Conservation (phyloP, 1,140 invertebrate genomes). For the Solen grandis region DNA sequence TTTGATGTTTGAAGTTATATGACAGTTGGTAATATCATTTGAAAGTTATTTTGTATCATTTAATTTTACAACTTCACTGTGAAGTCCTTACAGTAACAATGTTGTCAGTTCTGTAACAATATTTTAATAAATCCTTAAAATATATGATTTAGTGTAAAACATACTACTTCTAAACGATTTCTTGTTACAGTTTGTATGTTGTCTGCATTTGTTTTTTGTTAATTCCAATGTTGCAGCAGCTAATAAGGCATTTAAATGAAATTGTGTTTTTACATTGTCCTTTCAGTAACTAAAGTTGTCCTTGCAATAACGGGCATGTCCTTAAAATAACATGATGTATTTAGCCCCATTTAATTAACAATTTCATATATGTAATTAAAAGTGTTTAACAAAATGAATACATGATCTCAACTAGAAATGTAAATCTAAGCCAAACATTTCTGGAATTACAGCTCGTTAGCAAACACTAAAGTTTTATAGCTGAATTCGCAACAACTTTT, state of each 20-base stretch:
- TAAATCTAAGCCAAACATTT: background rate
- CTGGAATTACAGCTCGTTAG: background rate
- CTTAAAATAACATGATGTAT: background rate
- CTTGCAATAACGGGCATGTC: constrained; percentile 12
- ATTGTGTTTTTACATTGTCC: background rate
- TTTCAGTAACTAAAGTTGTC: constrained; percentile 1
- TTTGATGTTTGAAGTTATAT: too few species aligned
- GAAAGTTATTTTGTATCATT: too few species aligned
- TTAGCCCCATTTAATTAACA: background rate
- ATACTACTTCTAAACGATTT: background rate
- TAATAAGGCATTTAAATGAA: too few species aligned
- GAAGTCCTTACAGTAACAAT: constrained; percentile 2
- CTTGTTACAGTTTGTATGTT: background rate
- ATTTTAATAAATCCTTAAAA: background rate
- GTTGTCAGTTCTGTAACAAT: constrained; percentile 2
- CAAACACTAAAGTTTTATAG: too few species aligned
- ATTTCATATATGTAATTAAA: constrained; percentile 4
- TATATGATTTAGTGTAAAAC: background rate
- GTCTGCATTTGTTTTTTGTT: too few species aligned
- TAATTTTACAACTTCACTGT: background rate
- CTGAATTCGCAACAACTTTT: too few species aligned
- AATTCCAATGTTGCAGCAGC: too few species aligned
- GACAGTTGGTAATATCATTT: too few species aligned
- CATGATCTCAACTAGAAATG: background rate
- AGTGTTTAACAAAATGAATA: background rate